Percentiles rank a stretch among this genome's conserved stretches.
phyloP scores from a whole-genome alignment of 2,113 vertebrate genomes.

The Lonchura striata region DNA sequence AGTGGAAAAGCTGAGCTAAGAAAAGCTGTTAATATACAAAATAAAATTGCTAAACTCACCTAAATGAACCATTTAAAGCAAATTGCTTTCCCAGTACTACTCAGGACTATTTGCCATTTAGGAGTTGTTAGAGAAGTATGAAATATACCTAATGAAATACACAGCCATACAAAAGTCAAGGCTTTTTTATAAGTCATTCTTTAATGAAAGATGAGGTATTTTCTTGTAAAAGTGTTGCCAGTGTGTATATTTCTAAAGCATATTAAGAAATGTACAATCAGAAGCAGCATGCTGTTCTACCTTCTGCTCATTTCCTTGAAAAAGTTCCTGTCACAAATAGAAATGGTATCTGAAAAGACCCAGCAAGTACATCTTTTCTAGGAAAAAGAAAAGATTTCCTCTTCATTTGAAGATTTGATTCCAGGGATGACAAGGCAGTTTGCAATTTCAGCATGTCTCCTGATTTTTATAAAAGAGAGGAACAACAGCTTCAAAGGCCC shows the following conservation, averaged over 20 bases:
- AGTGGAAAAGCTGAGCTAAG: constrained; percentile 9
- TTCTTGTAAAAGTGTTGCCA: constrained; percentile 14
- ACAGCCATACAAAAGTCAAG: background rate
- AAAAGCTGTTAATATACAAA: constrained; percentile 26
- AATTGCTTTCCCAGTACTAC: constrained; percentile 7
- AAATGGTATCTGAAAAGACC: constrained; percentile 37
- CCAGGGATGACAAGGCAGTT: constrained; percentile 42
- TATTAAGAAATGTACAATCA: constrained; percentile 46
- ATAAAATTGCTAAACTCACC: constrained; percentile 19
- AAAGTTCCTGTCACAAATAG: constrained; percentile 42
- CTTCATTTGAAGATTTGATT: constrained; percentile 15
- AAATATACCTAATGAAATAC: constrained; percentile 29
- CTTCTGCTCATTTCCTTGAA: constrained; percentile 37
- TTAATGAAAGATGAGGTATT: constrained; percentile 10
- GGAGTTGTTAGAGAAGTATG: background rate
- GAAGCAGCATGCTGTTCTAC: constrained; percentile 35
- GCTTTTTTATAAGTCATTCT: background rate
- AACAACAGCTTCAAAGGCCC: constrained; percentile 1
- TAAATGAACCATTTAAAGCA: constrained; percentile 44
- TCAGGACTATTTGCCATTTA: constrained; percentile 4
- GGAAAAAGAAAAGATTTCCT: constrained; percentile 28
- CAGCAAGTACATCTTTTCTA: background rate
- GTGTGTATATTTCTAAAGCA: constrained; percentile 26
- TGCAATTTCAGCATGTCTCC: constrained; percentile 1
- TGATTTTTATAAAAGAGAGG: background rate